These are phyloP conservation scores for Cerastoderma edule DNA, from an alignment of 2,888 invertebrate genomes.

Conservation along the genomic window DNA sequence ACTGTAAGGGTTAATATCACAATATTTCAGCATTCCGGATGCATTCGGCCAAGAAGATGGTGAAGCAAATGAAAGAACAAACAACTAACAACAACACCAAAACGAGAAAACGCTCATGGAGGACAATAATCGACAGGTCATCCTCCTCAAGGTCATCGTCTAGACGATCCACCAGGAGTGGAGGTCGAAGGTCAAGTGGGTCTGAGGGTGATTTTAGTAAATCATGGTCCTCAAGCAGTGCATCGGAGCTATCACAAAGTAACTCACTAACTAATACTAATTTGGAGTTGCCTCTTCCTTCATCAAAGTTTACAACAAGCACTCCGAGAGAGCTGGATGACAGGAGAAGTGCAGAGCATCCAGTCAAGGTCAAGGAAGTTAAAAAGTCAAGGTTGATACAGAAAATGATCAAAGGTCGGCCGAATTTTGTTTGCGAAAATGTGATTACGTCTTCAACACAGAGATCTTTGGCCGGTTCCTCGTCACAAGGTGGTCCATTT, in stretches of 20 bases:
- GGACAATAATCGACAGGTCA: conserved; percentile 49
- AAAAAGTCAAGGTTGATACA: not conserved
- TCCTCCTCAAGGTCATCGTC: conserved; percentile 34
- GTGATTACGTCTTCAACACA: not conserved
- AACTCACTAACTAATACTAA: not conserved
- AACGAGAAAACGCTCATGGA: conserved; percentile 41
- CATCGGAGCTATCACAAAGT: conserved; percentile 19
- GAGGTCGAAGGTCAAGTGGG: conserved; percentile 15
- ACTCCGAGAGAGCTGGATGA: conserved; percentile 27
- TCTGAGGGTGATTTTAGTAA: conserved; percentile 4
- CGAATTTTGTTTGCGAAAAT: conserved; percentile 15
- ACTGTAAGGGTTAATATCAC: too few species aligned
- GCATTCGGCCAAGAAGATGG: conserved; percentile 34
- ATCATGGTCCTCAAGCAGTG: conserved; percentile 3
- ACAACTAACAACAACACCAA: conserved; percentile 16
- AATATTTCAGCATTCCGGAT: conserved; percentile 52
- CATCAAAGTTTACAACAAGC: conserved; percentile 29
- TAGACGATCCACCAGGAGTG: conserved; percentile 21
- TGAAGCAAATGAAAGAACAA: conserved; percentile 25
- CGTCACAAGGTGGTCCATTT: conserved; percentile 9
- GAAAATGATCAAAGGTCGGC: conserved; percentile 24
- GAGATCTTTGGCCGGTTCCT: not conserved
- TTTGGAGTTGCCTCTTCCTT: not conserved
- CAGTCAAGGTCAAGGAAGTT: not conserved
- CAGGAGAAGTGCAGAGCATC: not conserved